Evolutionary conservation across 2,888 invertebrate species (phyloP), one percentile per base, ranked within the genome.

Genomic region (Mythimna albipuncta): DNA sequence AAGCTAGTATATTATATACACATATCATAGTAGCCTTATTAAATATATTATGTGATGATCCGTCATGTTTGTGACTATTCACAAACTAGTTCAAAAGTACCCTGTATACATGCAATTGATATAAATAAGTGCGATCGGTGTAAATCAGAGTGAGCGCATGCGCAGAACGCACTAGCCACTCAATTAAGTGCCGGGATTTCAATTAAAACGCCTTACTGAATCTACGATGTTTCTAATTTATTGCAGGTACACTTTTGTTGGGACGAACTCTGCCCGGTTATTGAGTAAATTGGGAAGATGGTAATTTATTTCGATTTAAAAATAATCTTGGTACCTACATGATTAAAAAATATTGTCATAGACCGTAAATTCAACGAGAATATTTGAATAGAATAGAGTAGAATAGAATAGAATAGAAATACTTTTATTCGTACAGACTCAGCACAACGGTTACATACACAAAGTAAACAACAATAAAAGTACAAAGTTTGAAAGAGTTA

Each of bases 111-210:
- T 79, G 59, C 59, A 13, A 72, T 61, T 47, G n/a, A 6, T 71
- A 91, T 94, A 93, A 94, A 92, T 92, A 93, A 91, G 84, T 88
- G 86, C 90, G 89, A 92, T 90, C 91, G 90, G 86, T 86, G 92
- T 95, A 93, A 94, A 93, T 94, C 92, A 92, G 85, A 69, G 69
- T 85, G 75, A 85, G 85, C 94, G 94, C 95, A 93, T 93, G 95
- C 94, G 94, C 93, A 87, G 78, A 86, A 86, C 84, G 84, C 62
- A 83, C 79, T 85, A 86, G 86, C 90, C 91, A 92, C 92, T 94
- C 92, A 93, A 96, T 95, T 94, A 95, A 95, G 92, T 91, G 91
- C 89, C 90, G 90, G 92, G 92, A 94, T 95, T 95, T 95, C 95
- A 96, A 96, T 96, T 95, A 95, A 95, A 95, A 93, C 94, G 93